Base-by-base conservation (phyloP, 2,797 vertebrate species). In the Brachyalestes nurse region DNA sequence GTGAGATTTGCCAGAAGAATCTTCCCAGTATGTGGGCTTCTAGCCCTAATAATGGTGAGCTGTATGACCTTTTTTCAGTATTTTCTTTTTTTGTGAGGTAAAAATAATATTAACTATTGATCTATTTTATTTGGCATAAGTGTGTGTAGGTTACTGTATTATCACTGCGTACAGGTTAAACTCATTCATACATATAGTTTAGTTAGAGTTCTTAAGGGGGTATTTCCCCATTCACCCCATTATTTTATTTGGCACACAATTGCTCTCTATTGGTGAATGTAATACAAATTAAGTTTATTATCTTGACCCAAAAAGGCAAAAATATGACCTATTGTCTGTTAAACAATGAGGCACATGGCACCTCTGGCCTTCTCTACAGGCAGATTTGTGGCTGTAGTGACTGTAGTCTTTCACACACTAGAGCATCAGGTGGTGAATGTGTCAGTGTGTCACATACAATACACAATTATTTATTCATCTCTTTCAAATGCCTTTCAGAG, bases 401-500 rank as follows among this genome's bases (percentile, higher is more conserved):
- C 45, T 28, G 61, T 21, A 60, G 47, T 71, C 55, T 61, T 34
- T 71, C 53, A n/a, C 21, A 38, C 53, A 47, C 67, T 45, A 45
- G 40, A 45, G 34, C 21, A 75, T 75, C 72, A 62, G 66, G 73
- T 71, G 65, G 9, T 28, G 51, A 25, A 34, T 49, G 28, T 66
- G 78, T 80, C 69, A 40, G 10, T 45, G 77, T 75, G 45, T 72
- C 72, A 67, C 17, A 69, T 47, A 23, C 28, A 13, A 2, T 64
- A 69, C 17, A 23, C 19, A 12, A 12, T 70, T 76, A 25, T 79
- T 75, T 77, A 66, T 55, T 70, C 72, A 47, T 38, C 49, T 49
- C 61, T 79, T 67, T 79, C 23, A 55, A 45, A 71, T 72, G 42
- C 13, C 13, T 23, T 62, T 64, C 49, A 82, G 73, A 80, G 38